Evolutionary conservation across 2,113 vertebrate genomes (phyloP).

Genomic region (Chitala chitala): DNA sequence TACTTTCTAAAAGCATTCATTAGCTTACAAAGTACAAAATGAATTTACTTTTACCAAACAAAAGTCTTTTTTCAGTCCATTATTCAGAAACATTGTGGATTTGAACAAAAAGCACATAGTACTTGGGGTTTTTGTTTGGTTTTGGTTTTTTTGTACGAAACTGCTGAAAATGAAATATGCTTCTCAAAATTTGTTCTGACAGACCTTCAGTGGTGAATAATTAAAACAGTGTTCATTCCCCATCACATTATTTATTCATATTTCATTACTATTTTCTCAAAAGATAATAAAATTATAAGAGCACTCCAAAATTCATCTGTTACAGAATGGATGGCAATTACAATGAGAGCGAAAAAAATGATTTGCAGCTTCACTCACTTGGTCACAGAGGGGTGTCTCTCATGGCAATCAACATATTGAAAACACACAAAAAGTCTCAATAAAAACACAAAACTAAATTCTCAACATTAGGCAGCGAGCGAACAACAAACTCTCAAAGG

Average conservation of each 20-base stretch:
- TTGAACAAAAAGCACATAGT: neutral
- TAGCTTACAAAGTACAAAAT: neutral
- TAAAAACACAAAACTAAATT: too few species aligned
- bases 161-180: constrained; percentile 18
- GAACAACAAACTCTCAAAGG: neutral
- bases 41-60: neutral
- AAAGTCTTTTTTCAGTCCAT: neutral
- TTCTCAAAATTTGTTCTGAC: constrained; percentile 15
- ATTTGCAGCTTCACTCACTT: neutral
- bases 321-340: constrained; percentile 45
- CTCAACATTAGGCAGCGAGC: neutral
- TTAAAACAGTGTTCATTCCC: constrained; percentile 41
- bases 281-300: constrained; percentile 47
- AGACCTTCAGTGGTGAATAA: constrained; percentile 32
- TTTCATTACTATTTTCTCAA: constrained; percentile 40
- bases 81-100: neutral
- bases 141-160: constrained; percentile 10
- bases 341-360: constrained; percentile 16
- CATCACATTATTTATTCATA: constrained; percentile 32
- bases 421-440: too few species aligned
- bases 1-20: neutral
- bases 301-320: constrained; percentile 47
- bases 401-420: neutral
- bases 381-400: neutral
- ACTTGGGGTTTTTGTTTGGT: neutral